Base-by-base conservation (phyloP, 2,113 vertebrate species). In the Panthera leo region DNA sequence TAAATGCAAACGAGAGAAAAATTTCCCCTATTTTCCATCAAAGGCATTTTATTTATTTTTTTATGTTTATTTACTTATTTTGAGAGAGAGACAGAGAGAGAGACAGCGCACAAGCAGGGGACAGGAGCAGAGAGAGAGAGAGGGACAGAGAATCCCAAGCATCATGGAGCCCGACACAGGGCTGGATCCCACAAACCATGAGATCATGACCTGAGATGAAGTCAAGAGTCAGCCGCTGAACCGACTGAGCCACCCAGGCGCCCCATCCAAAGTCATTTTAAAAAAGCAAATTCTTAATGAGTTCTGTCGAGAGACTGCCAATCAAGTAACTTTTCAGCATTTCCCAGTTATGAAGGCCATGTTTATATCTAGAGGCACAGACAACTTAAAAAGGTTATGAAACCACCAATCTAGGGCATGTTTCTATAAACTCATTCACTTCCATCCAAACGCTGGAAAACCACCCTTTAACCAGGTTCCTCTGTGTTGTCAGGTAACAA, bases 201-300 rank as follows among this genome's bases (percentile, higher is more conserved):
- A 61, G 58, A 61, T 61, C 7, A 10, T 23, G 58, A 23, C 58
- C 58, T 61, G 58, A 61, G 58, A 21, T 23, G 58, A 61, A 9
- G 58, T 61, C 58, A 8, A 61, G 58, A 61, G 58, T 61, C 58
- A 61, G 21, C 21, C 8, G 58, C 58, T 61, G 7, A 61, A 61
- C 58, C 9, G 8, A 61, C 58, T 61, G 58, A 61, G 58, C 58
- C 58, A 9, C 58, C 58, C 58, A 61, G 58, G 21, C 21, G 0
- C 8, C 58, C 53, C 48, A 76, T 39, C 61, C 9, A 3, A 92
- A 96, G 55, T 95, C 75, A 92, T 94, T 95, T 92, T 78, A 76
- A 96, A 95, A 87, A 3, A 76, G 79, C 48, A 90, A 48, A 51
- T 71, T 78, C 45, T 88, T 92, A 83, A 89, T 39, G 55, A 96